Percentiles rank a stretch among this genome's conserved stretches.
Evolutionary conservation across 2,888 invertebrate species (phyloP).

Genomic region (Merodon equestris): DNA sequence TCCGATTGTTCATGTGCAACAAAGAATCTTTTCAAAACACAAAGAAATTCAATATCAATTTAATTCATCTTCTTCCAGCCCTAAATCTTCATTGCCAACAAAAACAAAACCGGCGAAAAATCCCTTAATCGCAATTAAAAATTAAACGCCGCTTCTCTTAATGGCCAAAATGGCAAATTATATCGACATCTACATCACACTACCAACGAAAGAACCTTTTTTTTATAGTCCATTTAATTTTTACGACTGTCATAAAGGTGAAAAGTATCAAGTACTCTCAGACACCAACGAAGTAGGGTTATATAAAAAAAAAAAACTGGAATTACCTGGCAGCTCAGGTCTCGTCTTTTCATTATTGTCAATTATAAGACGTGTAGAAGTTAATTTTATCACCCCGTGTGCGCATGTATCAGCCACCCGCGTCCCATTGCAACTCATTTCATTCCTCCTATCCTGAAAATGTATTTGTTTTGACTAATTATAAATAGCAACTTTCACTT

Average conservation of each 20-base stretch:
- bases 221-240: slow-evolving; percentile 49
- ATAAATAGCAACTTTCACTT: slow-evolving; percentile 19
- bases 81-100: too few species aligned
- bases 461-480: slow-evolving; percentile 55
- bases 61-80: too few species aligned
- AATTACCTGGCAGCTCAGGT: too few species aligned
- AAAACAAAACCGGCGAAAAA: slow-evolving; percentile 8
- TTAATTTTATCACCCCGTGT: slow-evolving; percentile 35
- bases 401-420: not conserved
- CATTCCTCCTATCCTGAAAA: not conserved
- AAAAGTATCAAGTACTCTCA: slow-evolving; percentile 33
- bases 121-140: slow-evolving; percentile 47
- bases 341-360: slow-evolving; percentile 37
- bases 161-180: slow-evolving; percentile 24
- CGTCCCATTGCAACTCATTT: not conserved
- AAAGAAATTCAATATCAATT: too few species aligned
- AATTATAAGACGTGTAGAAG: slow-evolving; percentile 39
- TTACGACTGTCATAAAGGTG: slow-evolving; percentile 56
- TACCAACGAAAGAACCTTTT: slow-evolving; percentile 15
- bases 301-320: too few species aligned
- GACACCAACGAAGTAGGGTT: too few species aligned
- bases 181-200: slow-evolving; percentile 6
- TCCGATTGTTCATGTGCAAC: slow-evolving; percentile 11
- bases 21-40: too few species aligned
- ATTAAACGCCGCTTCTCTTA: slow-evolving; percentile 39